A percentile compares a stretch with the other conserved stretches of the same genome.
Evolutionary conservation across 2,888 invertebrate genomes (phyloP).

Genomic region (Exocentrus adspersus): DNA sequence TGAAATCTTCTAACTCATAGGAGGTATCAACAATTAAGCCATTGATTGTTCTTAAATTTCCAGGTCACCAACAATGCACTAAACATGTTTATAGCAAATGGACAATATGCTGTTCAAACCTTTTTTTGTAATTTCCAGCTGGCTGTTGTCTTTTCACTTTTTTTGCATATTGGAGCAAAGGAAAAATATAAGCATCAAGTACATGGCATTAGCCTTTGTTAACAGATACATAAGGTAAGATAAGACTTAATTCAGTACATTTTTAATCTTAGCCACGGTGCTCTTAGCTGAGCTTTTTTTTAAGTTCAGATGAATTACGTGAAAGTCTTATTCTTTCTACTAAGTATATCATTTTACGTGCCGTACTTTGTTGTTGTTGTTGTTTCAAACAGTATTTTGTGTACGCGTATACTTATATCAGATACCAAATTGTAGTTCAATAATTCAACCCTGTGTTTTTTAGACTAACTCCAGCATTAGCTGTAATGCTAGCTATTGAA

Average conservation of each 20-base stretch:
- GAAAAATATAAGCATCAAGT: constrained; percentile 42
- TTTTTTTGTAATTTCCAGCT: constrained; percentile 51
- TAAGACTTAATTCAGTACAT: not conserved
- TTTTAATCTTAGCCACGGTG: no score
- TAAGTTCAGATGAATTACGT: no score
- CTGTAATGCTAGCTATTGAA: constrained; percentile 39
- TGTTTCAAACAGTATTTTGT: no score
- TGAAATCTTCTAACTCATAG: not conserved
- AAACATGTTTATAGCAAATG: constrained; percentile 48
- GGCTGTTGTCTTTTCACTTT: constrained; percentile 48
- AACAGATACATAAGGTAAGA: constrained; percentile 54
- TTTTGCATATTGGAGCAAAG: constrained; percentile 44
- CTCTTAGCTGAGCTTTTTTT: no score
- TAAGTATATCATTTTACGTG: no score
- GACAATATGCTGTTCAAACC: constrained; percentile 51
- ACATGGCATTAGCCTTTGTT: constrained; percentile 48
- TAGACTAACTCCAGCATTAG: constrained; percentile 42
- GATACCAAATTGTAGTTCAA: no score
- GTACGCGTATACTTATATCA: no score
- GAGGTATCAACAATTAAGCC: not conserved
- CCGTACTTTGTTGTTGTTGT: no score
- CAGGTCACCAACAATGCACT: constrained; percentile 41
- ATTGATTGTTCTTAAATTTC: constrained; percentile 19
- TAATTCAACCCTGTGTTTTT: not conserved
- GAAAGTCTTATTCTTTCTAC: no score